These are phyloP conservation scores for Microchrysa polita DNA, from an alignment of 2,888 invertebrate species.

Conservation along the genomic window DNA sequence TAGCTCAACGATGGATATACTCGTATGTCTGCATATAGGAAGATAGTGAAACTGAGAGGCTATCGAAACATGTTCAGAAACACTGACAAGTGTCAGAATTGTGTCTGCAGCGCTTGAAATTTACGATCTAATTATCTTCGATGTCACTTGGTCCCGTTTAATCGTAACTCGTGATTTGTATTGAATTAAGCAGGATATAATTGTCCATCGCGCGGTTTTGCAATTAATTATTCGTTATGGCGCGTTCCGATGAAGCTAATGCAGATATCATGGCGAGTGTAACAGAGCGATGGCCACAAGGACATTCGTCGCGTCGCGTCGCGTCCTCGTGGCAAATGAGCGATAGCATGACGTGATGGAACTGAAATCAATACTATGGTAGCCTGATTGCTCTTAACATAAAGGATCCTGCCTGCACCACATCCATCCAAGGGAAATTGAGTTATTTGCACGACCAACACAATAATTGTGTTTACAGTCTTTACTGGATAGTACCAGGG, in stretches of 20 bases:
- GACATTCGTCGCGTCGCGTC: too few relatives aligned
- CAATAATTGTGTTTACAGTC: too few relatives aligned
- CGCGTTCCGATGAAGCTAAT: not conserved
- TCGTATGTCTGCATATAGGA: not conserved
- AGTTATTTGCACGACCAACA: too few relatives aligned
- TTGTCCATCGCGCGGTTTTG: conserved; percentile 4
- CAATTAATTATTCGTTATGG: not conserved
- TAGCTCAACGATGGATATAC: not conserved
- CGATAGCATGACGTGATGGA: too few relatives aligned
- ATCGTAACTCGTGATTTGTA: conserved; percentile 14
- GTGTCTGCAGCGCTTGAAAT: conserved; percentile 19
- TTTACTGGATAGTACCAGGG: too few relatives aligned
- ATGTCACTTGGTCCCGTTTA: conserved; percentile 21
- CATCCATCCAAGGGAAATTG: too few relatives aligned
- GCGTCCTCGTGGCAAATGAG: too few relatives aligned
- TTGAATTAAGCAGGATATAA: conserved; percentile 21
- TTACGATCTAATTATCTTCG: conserved; percentile 36
- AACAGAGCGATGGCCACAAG: too few relatives aligned
- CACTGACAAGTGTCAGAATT: conserved; percentile 2
- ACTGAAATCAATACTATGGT: too few relatives aligned
- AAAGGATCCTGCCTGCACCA: too few relatives aligned
- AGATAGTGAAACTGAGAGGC: not conserved
- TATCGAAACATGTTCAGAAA: not conserved
- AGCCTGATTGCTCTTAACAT: too few relatives aligned
- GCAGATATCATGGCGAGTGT: not conserved